Conservation (phyloP, 2,797 vertebrate species). For the Arrhamphus sclerolepis region DNA sequence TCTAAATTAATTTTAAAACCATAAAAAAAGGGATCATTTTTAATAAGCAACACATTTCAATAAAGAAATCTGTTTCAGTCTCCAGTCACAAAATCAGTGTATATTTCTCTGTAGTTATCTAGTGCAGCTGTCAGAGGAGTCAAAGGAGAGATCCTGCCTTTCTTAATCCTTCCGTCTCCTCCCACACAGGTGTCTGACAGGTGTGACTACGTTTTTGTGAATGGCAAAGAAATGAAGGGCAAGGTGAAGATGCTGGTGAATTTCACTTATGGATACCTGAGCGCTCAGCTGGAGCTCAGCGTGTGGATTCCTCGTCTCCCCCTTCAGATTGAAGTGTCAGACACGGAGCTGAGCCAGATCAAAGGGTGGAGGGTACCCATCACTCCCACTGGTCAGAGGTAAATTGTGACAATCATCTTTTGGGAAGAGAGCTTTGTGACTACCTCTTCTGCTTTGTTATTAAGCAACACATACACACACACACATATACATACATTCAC, state of each 20-base stretch:
- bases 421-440: too few relatives aligned
- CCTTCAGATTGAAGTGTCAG: conserved; percentile 91
- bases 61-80: too few relatives aligned
- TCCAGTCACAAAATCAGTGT: too few relatives aligned
- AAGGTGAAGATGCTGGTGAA: conserved; percentile 86
- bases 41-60: too few relatives aligned
- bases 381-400: conserved; percentile 86
- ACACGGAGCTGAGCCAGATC: conserved; percentile 92
- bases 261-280: conserved; percentile 92
- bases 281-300: conserved; percentile 85
- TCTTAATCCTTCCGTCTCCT: conserved; percentile 47
- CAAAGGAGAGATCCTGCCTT: conserved; percentile 22
- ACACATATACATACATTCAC: too few relatives aligned
- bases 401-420: conserved; percentile 11
- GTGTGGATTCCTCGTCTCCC: conserved; percentile 93
- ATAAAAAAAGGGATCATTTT: too few relatives aligned
- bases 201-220: conserved; percentile 93
- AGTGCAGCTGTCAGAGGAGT: conserved; percentile 29
- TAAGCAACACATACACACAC: too few relatives aligned
- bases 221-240: conserved; percentile 93
- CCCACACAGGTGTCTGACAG: conserved; percentile 89
- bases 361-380: conserved; percentile 92
- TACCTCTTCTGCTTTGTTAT: too few relatives aligned
- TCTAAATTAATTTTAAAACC: too few relatives aligned
- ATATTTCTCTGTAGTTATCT: too few relatives aligned